A percentile compares a stretch with the other conserved stretches of the same genome.
phyloP scores from a whole-genome alignment of 1,140 invertebrate species.

The Nautilus pompilius region DNA sequence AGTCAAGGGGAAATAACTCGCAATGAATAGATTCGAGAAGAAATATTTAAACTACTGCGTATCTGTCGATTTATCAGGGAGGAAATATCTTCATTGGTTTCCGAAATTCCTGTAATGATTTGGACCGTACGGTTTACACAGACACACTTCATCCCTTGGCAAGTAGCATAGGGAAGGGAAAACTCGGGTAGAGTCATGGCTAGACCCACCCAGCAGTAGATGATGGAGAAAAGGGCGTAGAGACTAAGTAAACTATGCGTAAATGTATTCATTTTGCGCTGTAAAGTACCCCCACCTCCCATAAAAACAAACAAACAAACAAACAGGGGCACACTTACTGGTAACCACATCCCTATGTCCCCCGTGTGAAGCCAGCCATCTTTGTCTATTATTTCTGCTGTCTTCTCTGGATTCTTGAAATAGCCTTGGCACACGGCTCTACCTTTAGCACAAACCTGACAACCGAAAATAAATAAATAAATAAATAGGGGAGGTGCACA shows the following conservation, averaged over 20 bases:
- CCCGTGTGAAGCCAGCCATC: slow-evolving; percentile 59
- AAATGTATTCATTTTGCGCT: neutral
- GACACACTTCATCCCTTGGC: too few species aligned
- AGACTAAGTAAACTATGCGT: neutral
- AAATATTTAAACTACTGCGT: neutral
- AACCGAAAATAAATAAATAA: neutral
- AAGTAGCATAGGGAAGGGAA: too few species aligned
- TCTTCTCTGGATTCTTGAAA: slow-evolving; percentile 60
- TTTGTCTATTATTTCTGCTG: slow-evolving; percentile 53
- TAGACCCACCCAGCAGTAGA: too few species aligned
- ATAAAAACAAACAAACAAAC: neutral
- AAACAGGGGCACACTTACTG: slow-evolving; percentile 22
- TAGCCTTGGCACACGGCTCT: slow-evolving; percentile 75
- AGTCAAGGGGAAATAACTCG: neutral
- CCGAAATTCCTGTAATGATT: too few species aligned
- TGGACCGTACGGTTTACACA: too few species aligned
- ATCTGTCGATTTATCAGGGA: neutral
- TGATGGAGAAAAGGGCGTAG: too few species aligned
- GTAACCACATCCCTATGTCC: slow-evolving; percentile 53
- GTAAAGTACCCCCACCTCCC: neutral
- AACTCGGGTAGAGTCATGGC: too few species aligned
- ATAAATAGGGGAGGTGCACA: neutral
- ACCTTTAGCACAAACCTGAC: slow-evolving; percentile 76
- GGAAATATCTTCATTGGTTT: neutral
- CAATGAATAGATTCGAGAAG: neutral